phyloP scores from a whole-genome alignment of 1,140 invertebrate genomes.

The Pachypsylla venusta region DNA sequence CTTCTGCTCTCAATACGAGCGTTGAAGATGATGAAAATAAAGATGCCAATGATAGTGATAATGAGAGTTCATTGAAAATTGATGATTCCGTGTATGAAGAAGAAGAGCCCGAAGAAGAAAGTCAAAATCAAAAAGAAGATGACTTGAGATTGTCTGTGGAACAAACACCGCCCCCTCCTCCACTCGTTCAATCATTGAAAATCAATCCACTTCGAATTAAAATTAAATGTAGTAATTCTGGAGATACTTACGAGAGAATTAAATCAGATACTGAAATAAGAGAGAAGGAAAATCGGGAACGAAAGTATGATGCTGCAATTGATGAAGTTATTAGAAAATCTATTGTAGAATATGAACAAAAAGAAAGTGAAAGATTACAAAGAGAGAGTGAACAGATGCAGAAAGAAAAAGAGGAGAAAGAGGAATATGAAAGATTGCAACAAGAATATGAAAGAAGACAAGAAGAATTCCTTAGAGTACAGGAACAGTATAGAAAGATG shows the following conservation, averaged over 20 bases:
- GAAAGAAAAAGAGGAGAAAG: conserved; percentile 9
- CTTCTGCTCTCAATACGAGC: too few species aligned
- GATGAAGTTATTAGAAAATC: conserved; percentile 5
- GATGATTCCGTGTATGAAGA: conserved; percentile 3
- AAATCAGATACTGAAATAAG: neutral
- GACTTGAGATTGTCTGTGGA: neutral
- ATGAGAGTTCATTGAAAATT: neutral
- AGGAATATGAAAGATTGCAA: conserved; percentile 9
- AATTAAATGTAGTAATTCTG: conserved; percentile 2
- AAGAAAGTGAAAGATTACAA: conserved; percentile 10
- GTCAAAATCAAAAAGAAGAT: neutral
- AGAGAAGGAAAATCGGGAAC: neutral
- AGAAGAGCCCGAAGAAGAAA: neutral
- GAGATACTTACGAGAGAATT: neutral
- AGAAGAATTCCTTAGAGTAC: neutral
- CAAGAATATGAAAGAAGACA: conserved; percentile 12
- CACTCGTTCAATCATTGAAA: neutral
- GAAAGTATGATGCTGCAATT: conserved; percentile 3
- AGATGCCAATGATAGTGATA: conserved; percentile 3
- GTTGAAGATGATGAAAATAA: conserved; percentile 1
- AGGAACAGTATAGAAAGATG: neutral
- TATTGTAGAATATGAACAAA: conserved; percentile 7
- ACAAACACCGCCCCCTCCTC: neutral
- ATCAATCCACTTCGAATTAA: conserved; percentile 5
- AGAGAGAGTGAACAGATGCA: neutral